Conservation (phyloP, 37 sponge, comb jelly and placozoan species). For the Cliona cf. orientalis region DNA sequence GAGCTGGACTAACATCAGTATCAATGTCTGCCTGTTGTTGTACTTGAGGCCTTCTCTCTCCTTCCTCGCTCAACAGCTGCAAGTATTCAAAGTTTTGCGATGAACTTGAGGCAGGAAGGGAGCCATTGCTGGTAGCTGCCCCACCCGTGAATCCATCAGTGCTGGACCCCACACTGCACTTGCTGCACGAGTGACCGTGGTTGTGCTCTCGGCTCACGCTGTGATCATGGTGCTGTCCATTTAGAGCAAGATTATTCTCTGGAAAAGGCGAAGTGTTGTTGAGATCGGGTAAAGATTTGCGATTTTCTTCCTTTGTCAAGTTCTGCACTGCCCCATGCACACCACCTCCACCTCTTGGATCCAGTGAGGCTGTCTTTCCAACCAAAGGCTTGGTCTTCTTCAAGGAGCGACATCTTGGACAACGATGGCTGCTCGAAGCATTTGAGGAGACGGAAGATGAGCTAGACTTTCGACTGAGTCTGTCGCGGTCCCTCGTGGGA, state of each 20-base stretch:
- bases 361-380: slow-evolving; percentile 50
- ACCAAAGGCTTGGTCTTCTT: slow-evolving; percentile 12
- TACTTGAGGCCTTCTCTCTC: neutral
- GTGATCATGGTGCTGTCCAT: neutral
- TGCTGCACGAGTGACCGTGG: slow-evolving; percentile 20
- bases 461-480: neutral
- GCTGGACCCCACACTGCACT: neutral
- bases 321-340: neutral
- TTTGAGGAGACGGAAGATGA: slow-evolving; percentile 30
- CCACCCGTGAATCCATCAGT: neutral
- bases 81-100: slow-evolving; percentile 8
- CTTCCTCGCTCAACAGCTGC: slow-evolving; percentile 20
- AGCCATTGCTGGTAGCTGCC: neutral
- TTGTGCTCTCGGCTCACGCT: slow-evolving; percentile 1
- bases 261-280: slow-evolving; percentile 1
- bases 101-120: slow-evolving; percentile 4
- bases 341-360: neutral
- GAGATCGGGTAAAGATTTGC: slow-evolving; percentile 50
- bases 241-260: slow-evolving; percentile 18
- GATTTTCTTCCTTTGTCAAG: neutral
- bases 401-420: slow-evolving; percentile 23
- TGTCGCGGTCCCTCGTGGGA: slow-evolving; percentile 40
- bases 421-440: slow-evolving; percentile 3
- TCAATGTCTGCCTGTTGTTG: neutral
- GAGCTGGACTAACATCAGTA: neutral